Conservation (phyloP, 2,888 invertebrate species). For the Lingula anatina region DNA sequence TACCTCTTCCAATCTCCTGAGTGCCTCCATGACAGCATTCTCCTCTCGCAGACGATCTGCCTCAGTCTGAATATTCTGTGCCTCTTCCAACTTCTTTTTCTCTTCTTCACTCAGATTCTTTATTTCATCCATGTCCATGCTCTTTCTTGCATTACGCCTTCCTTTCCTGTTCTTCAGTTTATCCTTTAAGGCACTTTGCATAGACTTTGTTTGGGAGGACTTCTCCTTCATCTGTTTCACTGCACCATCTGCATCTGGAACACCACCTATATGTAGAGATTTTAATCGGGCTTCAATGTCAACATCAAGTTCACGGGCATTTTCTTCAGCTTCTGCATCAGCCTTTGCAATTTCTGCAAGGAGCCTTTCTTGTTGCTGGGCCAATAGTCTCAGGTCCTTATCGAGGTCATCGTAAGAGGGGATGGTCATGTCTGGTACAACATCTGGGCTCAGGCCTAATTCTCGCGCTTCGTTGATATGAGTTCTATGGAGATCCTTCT, state of each 20-base stretch:
- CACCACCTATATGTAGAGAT: conserved; percentile 1
- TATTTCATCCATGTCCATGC: conserved; percentile 18
- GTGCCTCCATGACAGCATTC: conserved; percentile 25
- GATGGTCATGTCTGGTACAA: conserved; percentile 32
- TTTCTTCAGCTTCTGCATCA: conserved; percentile 3
- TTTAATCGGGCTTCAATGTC: conserved; percentile 4
- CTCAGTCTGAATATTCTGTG: conserved; percentile 24
- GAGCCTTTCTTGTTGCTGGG: conserved; percentile 34
- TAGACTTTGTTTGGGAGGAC: conserved; percentile 16
- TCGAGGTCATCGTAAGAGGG: conserved; percentile 32
- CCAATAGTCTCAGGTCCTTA: conserved; percentile 25
- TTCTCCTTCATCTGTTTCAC: conserved; percentile 17
- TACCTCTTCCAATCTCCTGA: conserved; percentile 32
- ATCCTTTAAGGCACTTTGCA: too few relatives aligned
- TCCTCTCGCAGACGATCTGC: conserved; percentile 37
- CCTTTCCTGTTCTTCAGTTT: conserved; percentile 16
- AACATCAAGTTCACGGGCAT: conserved; percentile 1
- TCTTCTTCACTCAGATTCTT: conserved; percentile 27
- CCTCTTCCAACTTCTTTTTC: conserved; percentile 18
- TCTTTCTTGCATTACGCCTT: background rate
- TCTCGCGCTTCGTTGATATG: conserved; percentile 37
- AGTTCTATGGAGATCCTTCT: conserved; percentile 38
- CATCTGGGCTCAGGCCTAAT: conserved; percentile 30
- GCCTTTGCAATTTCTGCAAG: conserved; percentile 25
- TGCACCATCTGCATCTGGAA: conserved; percentile 11